Evolutionary conservation across 2,888 invertebrate genomes (phyloP), one percentile per base, ranked within the genome.

Genomic region (Xanthorhoe designata): DNA sequence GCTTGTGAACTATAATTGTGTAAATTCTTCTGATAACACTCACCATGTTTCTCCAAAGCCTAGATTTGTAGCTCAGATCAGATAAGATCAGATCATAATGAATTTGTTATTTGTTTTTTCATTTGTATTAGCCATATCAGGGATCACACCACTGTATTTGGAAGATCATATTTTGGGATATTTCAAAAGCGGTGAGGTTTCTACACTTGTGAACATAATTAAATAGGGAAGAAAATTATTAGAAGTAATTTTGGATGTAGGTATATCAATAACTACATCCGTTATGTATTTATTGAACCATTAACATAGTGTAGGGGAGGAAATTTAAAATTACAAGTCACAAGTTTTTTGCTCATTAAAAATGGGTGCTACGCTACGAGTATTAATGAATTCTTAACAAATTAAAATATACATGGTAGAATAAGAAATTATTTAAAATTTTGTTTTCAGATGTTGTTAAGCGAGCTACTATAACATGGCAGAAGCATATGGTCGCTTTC

Each of bases 401-500:
- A n/a, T n/a, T 38, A 8, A 38, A 38, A 38, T 2, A 8, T 38
- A 9, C 35, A 10, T 10, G 10, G 8, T 2, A 38, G 2, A 8
- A 38, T 38, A 9, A 24, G n/a, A 24, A 38, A 38, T 45, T n/a
- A 47, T 15, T 17, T 17, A 17, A 6, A 15, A 47, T 47, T 57
- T 18, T 4, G 18, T 62, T 80, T 24, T 72, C 38, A 88, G 88
- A 78, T 2, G 65, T 68, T 6, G 68, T 79, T 2, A 49, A 42
- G 6, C 32, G 47, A 2, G 75, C 83, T 56, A 71, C 75, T 61
- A 61, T 68, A 0, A 61, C 74, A 58, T 89, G 89, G 89, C 68
- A 75, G 9, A 66, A 49, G 15, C 67, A 80, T 29, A 78, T 72
- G 71, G 38, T 61, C 19, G 13, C 61, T 1, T 55, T 24, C 38